Percentiles rank a stretch among this genome's conserved stretches.
Conservation (phyloP, 1,140 invertebrate species). For the Helicoverpa armigera region DNA sequence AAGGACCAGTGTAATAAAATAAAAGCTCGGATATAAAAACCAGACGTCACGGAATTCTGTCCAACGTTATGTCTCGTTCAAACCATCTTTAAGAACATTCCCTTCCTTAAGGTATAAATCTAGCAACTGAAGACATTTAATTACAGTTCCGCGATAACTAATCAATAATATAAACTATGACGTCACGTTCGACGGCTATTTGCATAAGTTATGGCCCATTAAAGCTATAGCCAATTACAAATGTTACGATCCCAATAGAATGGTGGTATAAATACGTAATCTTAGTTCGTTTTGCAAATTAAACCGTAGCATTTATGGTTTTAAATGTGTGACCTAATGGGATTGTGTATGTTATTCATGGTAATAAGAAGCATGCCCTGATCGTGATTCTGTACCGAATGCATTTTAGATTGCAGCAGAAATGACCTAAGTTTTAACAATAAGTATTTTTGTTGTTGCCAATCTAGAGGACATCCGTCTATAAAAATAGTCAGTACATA, state of each 20-base stretch:
- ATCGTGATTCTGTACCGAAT: too few species aligned
- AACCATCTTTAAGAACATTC: background rate
- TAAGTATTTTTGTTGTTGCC: too few species aligned
- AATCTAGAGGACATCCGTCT: too few species aligned
- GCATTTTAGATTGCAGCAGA: too few species aligned
- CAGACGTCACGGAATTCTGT: too few species aligned
- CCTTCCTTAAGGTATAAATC: background rate
- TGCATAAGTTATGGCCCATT: constrained; percentile 30
- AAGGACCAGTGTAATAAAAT: background rate
- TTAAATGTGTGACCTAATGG: background rate
- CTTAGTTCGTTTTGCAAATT: constrained; percentile 24
- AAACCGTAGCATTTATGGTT: constrained; percentile 18
- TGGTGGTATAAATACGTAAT: constrained; percentile 35
- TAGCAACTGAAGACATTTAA: background rate
- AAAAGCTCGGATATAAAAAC: background rate
- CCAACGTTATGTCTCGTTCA: too few species aligned
- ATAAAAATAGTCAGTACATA: too few species aligned
- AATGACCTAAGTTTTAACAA: too few species aligned
- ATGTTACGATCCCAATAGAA: constrained; percentile 33
- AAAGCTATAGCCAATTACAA: constrained; percentile 31
- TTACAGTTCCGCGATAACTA: constrained; percentile 1
- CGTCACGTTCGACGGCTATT: constrained; percentile 5
- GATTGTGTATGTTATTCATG: constrained; percentile 9
- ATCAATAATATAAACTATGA: constrained; percentile 16
- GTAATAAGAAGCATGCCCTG: background rate